These are phyloP conservation scores for Sinocyclocheilus rhinocerous DNA, from an alignment of 2,113 vertebrate genomes.

Conservation along the genomic window DNA sequence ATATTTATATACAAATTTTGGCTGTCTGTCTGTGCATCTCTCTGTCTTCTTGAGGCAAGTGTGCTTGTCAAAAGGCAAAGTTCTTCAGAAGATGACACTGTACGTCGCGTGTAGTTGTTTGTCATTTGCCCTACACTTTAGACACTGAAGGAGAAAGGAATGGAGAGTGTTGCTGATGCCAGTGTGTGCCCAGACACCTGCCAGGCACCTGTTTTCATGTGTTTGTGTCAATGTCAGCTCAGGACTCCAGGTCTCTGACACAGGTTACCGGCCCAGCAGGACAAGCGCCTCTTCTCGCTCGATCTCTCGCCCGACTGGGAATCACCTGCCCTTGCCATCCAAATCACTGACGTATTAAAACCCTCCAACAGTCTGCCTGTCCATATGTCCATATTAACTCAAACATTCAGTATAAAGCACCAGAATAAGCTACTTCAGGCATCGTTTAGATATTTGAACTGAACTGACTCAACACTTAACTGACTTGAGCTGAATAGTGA, in stretches of 20 bases:
- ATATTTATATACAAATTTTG: no score
- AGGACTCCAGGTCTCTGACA: conserved; percentile 51
- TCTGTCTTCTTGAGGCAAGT: conserved; percentile 17
- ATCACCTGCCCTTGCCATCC: conserved; percentile 58
- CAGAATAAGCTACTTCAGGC: conserved; percentile 29
- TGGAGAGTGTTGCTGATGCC: conserved; percentile 51
- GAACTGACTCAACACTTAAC: background rate
- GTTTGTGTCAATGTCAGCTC: conserved; percentile 42
- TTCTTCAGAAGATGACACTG: conserved; percentile 15
- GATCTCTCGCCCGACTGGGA: conserved; percentile 59
- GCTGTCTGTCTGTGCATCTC: conserved; percentile 8
- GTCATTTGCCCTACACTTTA: conserved; percentile 47
- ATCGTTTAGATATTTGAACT: background rate
- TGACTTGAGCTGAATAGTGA: background rate
- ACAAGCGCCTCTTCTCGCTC: conserved; percentile 43
- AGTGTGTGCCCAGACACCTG: conserved; percentile 45
- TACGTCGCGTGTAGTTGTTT: conserved; percentile 14
- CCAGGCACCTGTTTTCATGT: conserved; percentile 38
- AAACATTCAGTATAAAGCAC: conserved; percentile 36
- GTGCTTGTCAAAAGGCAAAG: conserved; percentile 26
- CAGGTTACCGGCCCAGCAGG: conserved; percentile 53
- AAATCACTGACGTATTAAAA: conserved; percentile 59
- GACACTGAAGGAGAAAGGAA: conserved; percentile 53
- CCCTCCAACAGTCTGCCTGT: conserved; percentile 61
- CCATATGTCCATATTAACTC: conserved; percentile 60